A percentile compares a stretch with the other conserved stretches of the same genome.
phyloP scores from a whole-genome alignment of 2,113 vertebrate species.

The Sialia sialis region DNA sequence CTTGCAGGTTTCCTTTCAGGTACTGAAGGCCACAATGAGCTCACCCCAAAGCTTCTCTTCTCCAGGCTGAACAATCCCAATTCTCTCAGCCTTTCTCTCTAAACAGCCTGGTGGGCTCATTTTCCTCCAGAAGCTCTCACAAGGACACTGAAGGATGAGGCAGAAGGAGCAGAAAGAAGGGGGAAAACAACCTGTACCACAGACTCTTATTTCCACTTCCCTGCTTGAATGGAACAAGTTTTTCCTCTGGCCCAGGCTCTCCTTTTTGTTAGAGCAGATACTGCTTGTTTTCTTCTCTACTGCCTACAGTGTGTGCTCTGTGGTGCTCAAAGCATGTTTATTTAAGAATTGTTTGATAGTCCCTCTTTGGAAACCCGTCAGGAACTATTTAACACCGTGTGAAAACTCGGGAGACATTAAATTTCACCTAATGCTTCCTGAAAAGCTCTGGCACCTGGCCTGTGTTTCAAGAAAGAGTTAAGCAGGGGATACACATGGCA shows the following conservation, averaged over 20 bases:
- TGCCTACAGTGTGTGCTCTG: background rate
- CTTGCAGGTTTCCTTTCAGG: background rate
- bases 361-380: background rate
- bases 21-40: too few relatives aligned
- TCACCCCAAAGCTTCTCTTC: background rate
- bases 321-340: background rate
- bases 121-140: background rate
- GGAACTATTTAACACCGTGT: background rate
- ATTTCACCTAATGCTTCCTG: background rate
- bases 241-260: background rate
- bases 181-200: background rate
- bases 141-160: background rate
- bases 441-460: background rate
- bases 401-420: background rate
- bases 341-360: background rate
- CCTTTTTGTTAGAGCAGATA: background rate
- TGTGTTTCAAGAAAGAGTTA: conserved; percentile 11
- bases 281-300: background rate
- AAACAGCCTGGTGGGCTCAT: background rate
- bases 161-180: background rate
- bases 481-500: background rate
- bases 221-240: background rate
- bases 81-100: background rate
- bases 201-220: background rate
- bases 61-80: background rate